These are phyloP conservation scores for Acholoe squamosa DNA, from an alignment of 2,888 invertebrate genomes.

Conservation along the genomic window DNA sequence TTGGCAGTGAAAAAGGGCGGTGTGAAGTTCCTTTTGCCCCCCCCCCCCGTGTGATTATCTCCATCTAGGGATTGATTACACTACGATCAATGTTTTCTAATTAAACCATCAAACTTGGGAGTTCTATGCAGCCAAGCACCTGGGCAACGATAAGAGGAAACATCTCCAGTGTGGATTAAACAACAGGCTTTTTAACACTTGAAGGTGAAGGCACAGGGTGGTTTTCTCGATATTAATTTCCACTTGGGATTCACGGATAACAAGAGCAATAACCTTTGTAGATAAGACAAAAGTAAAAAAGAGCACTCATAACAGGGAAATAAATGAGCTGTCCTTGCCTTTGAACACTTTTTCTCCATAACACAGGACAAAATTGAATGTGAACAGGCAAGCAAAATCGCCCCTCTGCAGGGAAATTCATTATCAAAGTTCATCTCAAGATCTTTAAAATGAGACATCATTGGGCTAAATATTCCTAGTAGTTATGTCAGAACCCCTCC, in stretches of 20 bases:
- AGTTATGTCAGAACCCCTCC: no score
- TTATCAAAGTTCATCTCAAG: no score
- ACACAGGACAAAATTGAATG: neutral
- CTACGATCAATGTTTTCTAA: slow-evolving; percentile 19
- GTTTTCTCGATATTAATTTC: neutral
- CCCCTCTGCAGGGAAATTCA: no score
- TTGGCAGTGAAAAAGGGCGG: no score
- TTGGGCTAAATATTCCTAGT: no score
- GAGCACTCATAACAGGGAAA: neutral
- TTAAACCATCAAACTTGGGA: slow-evolving; percentile 11
- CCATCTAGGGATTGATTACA: slow-evolving; percentile 1
- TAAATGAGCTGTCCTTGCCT: neutral
- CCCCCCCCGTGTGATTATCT: neutral
- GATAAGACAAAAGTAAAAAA: no score
- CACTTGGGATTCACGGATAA: neutral
- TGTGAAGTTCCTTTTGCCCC: neutral
- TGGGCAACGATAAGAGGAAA: neutral
- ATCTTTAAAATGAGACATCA: no score
- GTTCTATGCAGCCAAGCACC: neutral
- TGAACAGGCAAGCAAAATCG: no score
- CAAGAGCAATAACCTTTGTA: neutral
- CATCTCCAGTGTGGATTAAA: neutral
- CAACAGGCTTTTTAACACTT: neutral
- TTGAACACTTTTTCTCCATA: neutral
- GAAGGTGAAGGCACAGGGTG: neutral